Conservation (phyloP, 2,888 invertebrate genomes). For the Xanthia togata region DNA sequence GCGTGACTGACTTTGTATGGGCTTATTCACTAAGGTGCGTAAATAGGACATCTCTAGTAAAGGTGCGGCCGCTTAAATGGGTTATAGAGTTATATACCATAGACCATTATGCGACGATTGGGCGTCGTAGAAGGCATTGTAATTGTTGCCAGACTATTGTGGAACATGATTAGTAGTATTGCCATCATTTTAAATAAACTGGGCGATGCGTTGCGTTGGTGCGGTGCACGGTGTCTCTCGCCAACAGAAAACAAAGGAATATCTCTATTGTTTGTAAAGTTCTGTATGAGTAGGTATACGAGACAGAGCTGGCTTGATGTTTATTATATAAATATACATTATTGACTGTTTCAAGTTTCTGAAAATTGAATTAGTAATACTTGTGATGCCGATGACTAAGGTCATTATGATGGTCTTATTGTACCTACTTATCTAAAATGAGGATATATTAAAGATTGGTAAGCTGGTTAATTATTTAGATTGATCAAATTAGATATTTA, state of each 20-base stretch:
- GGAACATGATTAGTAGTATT: slow-evolving; percentile 68
- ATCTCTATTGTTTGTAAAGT: slow-evolving; percentile 73
- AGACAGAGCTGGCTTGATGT: slow-evolving; percentile 20
- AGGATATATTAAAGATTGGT: no score
- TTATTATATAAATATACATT: slow-evolving; percentile 25
- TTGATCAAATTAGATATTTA: not conserved
- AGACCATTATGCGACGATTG: slow-evolving; percentile 78
- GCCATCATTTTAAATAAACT: slow-evolving; percentile 70
- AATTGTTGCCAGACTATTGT: slow-evolving; percentile 77
- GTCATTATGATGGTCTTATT: not conserved
- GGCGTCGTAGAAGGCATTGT: slow-evolving; percentile 81
- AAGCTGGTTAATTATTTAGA: no score
- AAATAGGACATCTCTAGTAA: slow-evolving; percentile 80
- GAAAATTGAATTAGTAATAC: slow-evolving; percentile 15
- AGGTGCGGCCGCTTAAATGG: slow-evolving; percentile 82
- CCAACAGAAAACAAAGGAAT: slow-evolving; percentile 68
- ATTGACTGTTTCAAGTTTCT: slow-evolving; percentile 15
- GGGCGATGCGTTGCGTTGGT: slow-evolving; percentile 29
- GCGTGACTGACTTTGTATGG: slow-evolving; percentile 75
- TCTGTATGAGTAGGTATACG: slow-evolving; percentile 41
- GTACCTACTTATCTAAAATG: not conserved
- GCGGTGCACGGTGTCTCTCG: slow-evolving; percentile 64
- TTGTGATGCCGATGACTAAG: slow-evolving; percentile 9
- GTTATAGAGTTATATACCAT: slow-evolving; percentile 74
- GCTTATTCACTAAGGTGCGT: slow-evolving; percentile 70